phyloP scores from a whole-genome alignment of 2,797 vertebrate genomes.

The Danio jaintianensis region DNA sequence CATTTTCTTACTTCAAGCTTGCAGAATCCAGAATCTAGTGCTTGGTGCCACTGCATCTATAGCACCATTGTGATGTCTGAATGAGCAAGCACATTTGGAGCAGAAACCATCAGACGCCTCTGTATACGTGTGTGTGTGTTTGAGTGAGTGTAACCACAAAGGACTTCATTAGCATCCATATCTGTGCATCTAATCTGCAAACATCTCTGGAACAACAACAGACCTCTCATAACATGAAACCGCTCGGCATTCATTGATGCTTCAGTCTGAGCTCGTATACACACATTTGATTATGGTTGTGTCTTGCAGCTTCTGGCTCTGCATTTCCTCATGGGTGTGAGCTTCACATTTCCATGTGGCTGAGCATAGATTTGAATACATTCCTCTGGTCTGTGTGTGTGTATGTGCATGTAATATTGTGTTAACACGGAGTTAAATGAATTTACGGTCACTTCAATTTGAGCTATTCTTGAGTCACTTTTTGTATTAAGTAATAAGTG shows the following conservation, averaged over 20 bases:
- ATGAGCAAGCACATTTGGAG: neutral
- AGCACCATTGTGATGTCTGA: neutral
- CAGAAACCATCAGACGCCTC: neutral
- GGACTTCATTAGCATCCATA: slow-evolving; percentile 36
- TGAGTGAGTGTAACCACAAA: slow-evolving; percentile 8
- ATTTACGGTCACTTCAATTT: neutral
- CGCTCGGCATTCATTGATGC: neutral
- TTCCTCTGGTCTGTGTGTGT: neutral
- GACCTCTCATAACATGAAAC: slow-evolving; percentile 2
- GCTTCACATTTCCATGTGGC: slow-evolving; percentile 37
- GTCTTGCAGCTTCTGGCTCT: neutral
- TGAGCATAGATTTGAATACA: slow-evolving; percentile 31
- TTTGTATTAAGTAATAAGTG: neutral
- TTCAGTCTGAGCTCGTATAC: neutral
- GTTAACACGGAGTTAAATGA: no score
- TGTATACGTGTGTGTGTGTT: neutral
- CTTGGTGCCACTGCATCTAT: neutral
- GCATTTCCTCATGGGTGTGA: slow-evolving; percentile 14
- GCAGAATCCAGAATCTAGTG: neutral
- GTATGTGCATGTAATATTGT: neutral
- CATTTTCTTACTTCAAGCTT: neutral
- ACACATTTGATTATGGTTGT: neutral
- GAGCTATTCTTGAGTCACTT: neutral
- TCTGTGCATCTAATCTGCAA: slow-evolving; percentile 25
- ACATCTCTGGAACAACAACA: neutral